These are phyloP conservation scores for Scaptomyza tumidula DNA, from an alignment of 2,888 invertebrate genomes.

Conservation along the genomic window DNA sequence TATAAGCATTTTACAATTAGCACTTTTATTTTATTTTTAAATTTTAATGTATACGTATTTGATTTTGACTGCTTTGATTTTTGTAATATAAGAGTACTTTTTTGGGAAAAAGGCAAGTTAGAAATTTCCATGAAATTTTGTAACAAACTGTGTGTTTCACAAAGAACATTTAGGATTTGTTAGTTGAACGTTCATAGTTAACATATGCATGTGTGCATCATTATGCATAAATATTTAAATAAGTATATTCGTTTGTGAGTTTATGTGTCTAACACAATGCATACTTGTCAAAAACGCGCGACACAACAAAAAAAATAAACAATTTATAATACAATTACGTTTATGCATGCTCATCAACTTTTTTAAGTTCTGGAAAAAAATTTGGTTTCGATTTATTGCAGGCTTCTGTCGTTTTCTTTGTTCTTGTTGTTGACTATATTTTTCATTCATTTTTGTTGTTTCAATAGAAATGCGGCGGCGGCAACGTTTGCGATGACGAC, in stretches of 20 bases:
- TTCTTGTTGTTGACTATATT: slow-evolving; percentile 10
- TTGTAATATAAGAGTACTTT: slow-evolving; percentile 15
- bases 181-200: slow-evolving; percentile 31
- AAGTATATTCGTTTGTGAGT: neutral
- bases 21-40: slow-evolving; percentile 34
- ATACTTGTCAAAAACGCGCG: slow-evolving; percentile 47
- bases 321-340: slow-evolving; percentile 62
- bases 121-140: slow-evolving; percentile 67
- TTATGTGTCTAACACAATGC: slow-evolving; percentile 33
- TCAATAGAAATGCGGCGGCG: slow-evolving; percentile 71
- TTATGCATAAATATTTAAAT: slow-evolving; percentile 7
- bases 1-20: slow-evolving; percentile 35
- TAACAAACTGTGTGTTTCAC: slow-evolving; percentile 48
- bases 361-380: slow-evolving; percentile 47
- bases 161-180: slow-evolving; percentile 47
- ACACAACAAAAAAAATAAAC: slow-evolving; percentile 65
- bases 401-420: slow-evolving; percentile 27
- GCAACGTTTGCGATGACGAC: slow-evolving; percentile 71
- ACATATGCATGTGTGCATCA: slow-evolving; percentile 20
- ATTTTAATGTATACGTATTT: slow-evolving; percentile 25
- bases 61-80: slow-evolving; percentile 50
- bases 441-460: neutral
- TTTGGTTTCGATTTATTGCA: slow-evolving; percentile 68
- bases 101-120: slow-evolving; percentile 52
- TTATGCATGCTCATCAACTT: slow-evolving; percentile 38